Base-by-base conservation (phyloP, 2,888 invertebrate genomes). In the Crocallis elinguaria region DNA sequence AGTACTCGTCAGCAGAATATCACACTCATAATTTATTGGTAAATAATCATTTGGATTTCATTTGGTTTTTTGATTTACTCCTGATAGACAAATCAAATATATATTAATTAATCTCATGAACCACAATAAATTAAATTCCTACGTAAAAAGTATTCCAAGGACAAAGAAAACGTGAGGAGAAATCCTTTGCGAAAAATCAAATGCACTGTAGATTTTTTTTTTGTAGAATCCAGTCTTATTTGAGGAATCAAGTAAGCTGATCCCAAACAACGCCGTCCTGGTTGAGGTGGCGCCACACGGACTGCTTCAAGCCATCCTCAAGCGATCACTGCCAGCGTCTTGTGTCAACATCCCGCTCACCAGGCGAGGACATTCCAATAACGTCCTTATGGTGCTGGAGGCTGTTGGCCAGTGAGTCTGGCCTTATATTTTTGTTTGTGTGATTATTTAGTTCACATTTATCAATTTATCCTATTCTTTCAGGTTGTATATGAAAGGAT, bases 211-310 rank as follows among this genome's bases (percentile, higher is more conserved):
- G n/a, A n/a, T 25, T n/a, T 8, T 9, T 25, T 9, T n/a, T 1
- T 1, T 14, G 1, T 56, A 73, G 62, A 93, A 83, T 41, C 93
- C 94, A 1, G 95, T 95, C 2, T 77, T 94, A 19, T 96, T 96
- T 73, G 96, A 96, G 75, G 97, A 97, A 80, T 95, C 95, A 0
- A 89, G 95, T 3, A 88, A 86, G 35, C 92, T 95, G 71, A 94
- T 98, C 42, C 97, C 97, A 0, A 87, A 92, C 14, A 93, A 96
- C 73, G 96, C 97, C 0, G 92, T 97, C 32, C 92, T 94, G 13
- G 94, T 98, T 55, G 98, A 98, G 82, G 94, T 98, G 57, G 97
- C 97, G 0, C 97, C 98, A 0, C 97, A 98, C 73, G 95, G 96
- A 14, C 90, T 98, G 14, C 92, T 98, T 50, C 97, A 97, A 45